Evolutionary conservation across 2,888 invertebrate genomes (phyloP).

Genomic region (Crossocerus cetratus): DNA sequence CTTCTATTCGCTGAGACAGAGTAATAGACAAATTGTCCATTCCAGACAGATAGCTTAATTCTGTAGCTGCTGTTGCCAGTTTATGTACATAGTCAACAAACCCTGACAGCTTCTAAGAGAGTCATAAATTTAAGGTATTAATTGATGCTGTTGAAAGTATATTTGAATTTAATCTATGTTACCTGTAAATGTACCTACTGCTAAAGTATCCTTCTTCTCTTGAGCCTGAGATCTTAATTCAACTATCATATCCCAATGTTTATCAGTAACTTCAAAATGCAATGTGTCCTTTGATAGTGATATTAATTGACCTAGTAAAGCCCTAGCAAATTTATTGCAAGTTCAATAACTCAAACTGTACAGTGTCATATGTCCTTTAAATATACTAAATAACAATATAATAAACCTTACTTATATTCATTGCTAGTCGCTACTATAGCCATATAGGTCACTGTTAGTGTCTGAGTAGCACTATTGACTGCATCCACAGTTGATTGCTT

Average conservation of each 20-base stretch:
- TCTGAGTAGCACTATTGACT: conserved; percentile 69
- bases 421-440: conserved; percentile 68
- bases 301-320: conserved; percentile 63
- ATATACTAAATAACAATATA: background rate
- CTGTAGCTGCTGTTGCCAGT: conserved; percentile 70
- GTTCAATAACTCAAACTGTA: background rate
- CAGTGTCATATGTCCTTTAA: background rate
- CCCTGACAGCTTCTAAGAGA: conserved; percentile 63
- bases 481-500: conserved; percentile 69
- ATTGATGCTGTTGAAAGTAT: background rate
- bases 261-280: conserved; percentile 60
- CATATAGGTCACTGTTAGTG: conserved; percentile 68
- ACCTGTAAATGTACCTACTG: conserved; percentile 51
- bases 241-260: conserved; percentile 70
- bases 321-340: conserved; percentile 51
- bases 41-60: conserved; percentile 69
- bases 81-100: conserved; percentile 71
- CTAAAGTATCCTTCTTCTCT: conserved; percentile 65
- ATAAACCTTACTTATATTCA: conserved; percentile 68
- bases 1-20: conserved; percentile 69
- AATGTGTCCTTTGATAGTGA: conserved; percentile 65
- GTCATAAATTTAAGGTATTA: conserved; percentile 16
- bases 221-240: conserved; percentile 64
- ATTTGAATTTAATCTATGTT: conserved; percentile 10
- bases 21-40: conserved; percentile 70